A percentile compares a stretch with the other conserved stretches of the same genome.
Evolutionary conservation across 2,888 invertebrate genomes (phyloP).

Genomic region (Galerucella pusilla): DNA sequence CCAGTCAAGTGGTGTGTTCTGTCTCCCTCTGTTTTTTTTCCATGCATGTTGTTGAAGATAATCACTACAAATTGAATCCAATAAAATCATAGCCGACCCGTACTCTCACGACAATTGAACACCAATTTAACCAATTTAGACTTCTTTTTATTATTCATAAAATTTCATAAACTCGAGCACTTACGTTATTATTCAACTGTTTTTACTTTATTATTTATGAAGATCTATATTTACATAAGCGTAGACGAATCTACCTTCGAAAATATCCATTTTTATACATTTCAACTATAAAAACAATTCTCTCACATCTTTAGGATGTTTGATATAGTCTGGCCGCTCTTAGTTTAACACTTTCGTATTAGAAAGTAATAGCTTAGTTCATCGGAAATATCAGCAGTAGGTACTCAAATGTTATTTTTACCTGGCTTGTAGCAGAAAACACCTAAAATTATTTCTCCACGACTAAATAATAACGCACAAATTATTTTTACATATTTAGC

Average conservation of each 20-base stretch:
- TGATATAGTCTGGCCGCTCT: no score
- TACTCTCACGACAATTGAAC: conserved; percentile 65
- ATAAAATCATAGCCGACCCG: conserved; percentile 59
- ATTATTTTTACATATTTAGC: no score
- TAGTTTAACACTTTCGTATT: no score
- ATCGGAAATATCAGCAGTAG: no score
- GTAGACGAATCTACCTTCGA: neutral
- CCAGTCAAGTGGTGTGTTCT: conserved; percentile 40
- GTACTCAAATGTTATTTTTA: no score
- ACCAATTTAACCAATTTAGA: conserved; percentile 65
- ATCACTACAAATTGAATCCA: conserved; percentile 65
- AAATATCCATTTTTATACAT: neutral
- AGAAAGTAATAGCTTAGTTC: no score
- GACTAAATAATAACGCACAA: no score
- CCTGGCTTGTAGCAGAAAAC: no score
- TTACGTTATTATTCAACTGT: conserved; percentile 31
- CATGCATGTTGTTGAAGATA: conserved; percentile 54
- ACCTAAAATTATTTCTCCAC: no score
- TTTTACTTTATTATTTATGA: conserved; percentile 12
- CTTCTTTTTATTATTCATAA: conserved; percentile 66
- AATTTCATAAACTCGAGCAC: conserved; percentile 61
- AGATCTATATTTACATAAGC: neutral
- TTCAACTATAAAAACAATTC: neutral
- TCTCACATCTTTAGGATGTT: no score
- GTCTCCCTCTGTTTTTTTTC: conserved; percentile 55